A percentile compares a stretch with the other conserved stretches of the same genome.
Conservation (phyloP, 2,797 vertebrate genomes). For the Myotis myotis region DNA sequence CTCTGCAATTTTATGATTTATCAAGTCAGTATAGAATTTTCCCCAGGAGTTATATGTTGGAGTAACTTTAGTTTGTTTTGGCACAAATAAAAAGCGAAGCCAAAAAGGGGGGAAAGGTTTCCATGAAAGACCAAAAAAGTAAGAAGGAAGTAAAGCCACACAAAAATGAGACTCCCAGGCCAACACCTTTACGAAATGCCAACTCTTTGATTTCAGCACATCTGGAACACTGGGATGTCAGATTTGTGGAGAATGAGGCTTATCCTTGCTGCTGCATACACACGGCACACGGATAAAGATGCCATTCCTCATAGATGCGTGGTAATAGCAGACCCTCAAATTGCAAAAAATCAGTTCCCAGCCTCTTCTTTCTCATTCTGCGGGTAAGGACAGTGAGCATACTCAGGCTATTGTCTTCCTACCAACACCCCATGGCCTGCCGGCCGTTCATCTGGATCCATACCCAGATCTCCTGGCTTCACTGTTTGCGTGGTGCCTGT, state of each 20-base stretch:
- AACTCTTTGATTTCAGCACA: background rate
- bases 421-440: background rate
- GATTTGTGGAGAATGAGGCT: background rate
- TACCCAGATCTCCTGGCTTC: background rate
- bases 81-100: background rate
- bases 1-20: constrained; percentile 27
- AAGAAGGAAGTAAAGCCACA: background rate
- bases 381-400: background rate
- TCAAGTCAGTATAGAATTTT: background rate
- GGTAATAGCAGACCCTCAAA: background rate
- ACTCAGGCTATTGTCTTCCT: background rate
- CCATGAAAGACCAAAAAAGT: background rate
- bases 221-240: background rate
- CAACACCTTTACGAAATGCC: background rate
- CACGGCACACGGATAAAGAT: background rate
- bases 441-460: background rate
- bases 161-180: background rate
- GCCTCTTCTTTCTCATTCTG: background rate
- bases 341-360: background rate
- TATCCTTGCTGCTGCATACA: background rate
- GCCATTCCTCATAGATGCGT: too few species aligned
- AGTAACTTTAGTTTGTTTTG: constrained; percentile 5
- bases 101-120: background rate
- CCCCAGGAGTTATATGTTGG: background rate
- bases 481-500: background rate